Base-by-base conservation (phyloP, 2,797 vertebrate genomes). In the Smutsia temminckii region DNA sequence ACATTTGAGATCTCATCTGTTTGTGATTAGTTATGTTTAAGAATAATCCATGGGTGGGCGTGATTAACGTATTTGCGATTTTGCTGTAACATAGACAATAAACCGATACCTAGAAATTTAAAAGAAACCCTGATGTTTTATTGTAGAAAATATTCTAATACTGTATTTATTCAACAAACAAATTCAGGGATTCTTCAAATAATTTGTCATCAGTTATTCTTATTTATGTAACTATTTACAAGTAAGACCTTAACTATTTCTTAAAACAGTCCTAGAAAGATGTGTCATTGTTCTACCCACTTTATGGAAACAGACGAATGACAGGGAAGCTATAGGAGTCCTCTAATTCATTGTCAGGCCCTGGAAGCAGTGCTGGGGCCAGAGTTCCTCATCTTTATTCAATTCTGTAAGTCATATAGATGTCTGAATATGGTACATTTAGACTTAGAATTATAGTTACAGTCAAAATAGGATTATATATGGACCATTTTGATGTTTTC, bases 221-320 rank as follows among this genome's bases (percentile, higher is more conserved):
- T 81, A 61, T 92, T 74, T 94, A 46, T 85, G 4, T 96, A 68
- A 40, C 75, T 95, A 78, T 93, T 96, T 94, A 40, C 46, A 94
- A 53, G 7, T 83, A 77, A 95, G 71, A 74, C 37, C 34, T 86
- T 85, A 68, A 57, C 87, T n/a, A 88, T 84, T 89, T 81, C 59
- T 96, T 84, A 61, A 87, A 94, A 85, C 8, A 59, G 32, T 61
- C 74, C 17, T 93, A 20, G 51, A 46, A 93, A 74, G 69, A 66
- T 72, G 21, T 89, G 40, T 71, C 57, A 77, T 68, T 75, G 42
- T 91, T 92, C n/a, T 85, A 17, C 37, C 23, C 20, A 85, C 71
- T 93, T 94, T 86, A 32, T 87, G 71, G 74, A 57, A 78, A 64
- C 8, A 92, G 42, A 69, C 34, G 49, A 86, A 23, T 94, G 77